Evolutionary conservation across 2,888 invertebrate species (phyloP).

Genomic region (Leptopilina myrica): DNA sequence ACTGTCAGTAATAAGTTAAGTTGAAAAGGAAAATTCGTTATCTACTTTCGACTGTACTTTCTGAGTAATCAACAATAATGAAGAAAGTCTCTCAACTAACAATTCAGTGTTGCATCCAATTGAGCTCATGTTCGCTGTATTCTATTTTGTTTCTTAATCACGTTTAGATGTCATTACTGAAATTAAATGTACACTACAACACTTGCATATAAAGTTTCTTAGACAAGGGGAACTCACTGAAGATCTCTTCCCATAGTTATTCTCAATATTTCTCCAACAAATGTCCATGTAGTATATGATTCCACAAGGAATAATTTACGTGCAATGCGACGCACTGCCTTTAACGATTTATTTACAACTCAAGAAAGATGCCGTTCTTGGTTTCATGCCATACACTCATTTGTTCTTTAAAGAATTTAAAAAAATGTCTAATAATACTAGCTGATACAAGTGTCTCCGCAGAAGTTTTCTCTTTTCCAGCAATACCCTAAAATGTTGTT

Average conservation of each 20-base stretch:
- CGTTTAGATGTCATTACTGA: not conserved
- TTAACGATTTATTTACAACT: not conserved
- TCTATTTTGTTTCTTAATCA: slow-evolving; percentile 5
- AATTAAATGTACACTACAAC: not conserved
- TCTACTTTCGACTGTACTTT: not conserved
- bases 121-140: not conserved
- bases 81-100: not conserved
- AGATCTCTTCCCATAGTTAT: not conserved
- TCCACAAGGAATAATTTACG: slow-evolving; percentile 12
- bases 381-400: too few relatives aligned
- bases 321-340: slow-evolving; percentile 7
- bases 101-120: not conserved
- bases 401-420: too few relatives aligned
- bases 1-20: not conserved
- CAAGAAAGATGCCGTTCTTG: not conserved
- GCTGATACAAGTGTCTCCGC: too few relatives aligned
- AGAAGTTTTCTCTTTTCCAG: too few relatives aligned
- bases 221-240: not conserved
- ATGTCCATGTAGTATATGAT: not conserved
- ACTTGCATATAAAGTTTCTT: slow-evolving; percentile 13
- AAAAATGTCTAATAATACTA: too few relatives aligned
- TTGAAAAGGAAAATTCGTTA: not conserved
- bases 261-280: not conserved
- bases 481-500: too few relatives aligned
- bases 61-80: slow-evolving; percentile 6